These are phyloP conservation scores for Episyrphus balteatus DNA, from an alignment of 1,140 invertebrate genomes.

Conservation along the genomic window DNA sequence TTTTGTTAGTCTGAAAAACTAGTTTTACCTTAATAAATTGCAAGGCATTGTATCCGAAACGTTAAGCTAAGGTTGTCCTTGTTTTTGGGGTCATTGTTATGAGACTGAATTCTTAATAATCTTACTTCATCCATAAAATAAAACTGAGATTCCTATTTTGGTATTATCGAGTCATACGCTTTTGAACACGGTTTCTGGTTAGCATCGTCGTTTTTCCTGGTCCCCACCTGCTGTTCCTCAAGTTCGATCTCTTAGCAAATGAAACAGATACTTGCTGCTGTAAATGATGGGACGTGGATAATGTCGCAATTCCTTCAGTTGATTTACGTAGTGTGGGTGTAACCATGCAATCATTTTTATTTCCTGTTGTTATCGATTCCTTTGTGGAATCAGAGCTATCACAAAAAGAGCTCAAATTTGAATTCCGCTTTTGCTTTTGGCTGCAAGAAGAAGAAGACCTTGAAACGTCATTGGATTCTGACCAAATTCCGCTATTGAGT, in stretches of 20 bases:
- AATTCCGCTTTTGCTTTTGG: not conserved
- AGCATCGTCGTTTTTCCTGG: not conserved
- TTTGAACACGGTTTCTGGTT: slow-evolving; percentile 2
- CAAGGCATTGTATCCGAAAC: too few relatives aligned
- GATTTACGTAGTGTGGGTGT: not conserved
- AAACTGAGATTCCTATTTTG: too few relatives aligned
- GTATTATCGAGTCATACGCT: not conserved
- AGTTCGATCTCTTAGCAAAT: too few relatives aligned
- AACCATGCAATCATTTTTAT: not conserved
- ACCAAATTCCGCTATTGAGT: too few relatives aligned
- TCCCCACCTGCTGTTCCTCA: not conserved
- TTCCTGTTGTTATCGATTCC: not conserved
- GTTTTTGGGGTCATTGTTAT: too few relatives aligned
- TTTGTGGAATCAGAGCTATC: not conserved
- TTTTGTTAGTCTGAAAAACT: not conserved
- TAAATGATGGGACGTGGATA: not conserved
- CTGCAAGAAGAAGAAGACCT: too few relatives aligned
- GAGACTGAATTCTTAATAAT: not conserved
- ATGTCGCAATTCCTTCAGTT: not conserved
- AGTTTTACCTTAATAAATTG: not conserved
- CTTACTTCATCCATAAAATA: too few relatives aligned
- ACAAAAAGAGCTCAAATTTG: not conserved
- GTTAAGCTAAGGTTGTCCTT: too few relatives aligned
- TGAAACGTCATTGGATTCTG: too few relatives aligned
- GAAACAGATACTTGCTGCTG: too few relatives aligned